Evolutionary conservation across 2,888 invertebrate genomes (phyloP).

Genomic region (Salpingus planirostris): DNA sequence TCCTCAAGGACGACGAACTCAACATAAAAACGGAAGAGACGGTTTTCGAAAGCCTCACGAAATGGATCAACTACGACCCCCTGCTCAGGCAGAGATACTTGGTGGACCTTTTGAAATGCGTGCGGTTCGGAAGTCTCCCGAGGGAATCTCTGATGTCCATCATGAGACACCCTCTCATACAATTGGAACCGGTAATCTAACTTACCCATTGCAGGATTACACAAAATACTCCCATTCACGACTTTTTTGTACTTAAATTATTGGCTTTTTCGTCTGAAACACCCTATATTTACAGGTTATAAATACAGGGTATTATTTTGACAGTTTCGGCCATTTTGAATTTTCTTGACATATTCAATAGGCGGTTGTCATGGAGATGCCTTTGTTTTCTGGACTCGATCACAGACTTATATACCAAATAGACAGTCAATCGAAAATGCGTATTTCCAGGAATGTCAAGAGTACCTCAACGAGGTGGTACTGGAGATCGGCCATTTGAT

Average conservation of each 20-base stretch:
- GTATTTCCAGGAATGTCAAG: constrained; percentile 27
- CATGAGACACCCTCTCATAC: constrained; percentile 10
- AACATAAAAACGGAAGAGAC: constrained; percentile 65
- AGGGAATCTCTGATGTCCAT: constrained; percentile 21
- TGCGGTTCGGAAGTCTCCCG: constrained; percentile 56
- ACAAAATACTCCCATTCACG: no score
- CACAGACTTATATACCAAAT: no score
- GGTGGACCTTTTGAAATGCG: constrained; percentile 48
- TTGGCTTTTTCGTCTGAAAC: no score
- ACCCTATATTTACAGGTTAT: no score
- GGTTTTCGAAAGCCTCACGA: constrained; percentile 63
- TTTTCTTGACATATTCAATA: no score
- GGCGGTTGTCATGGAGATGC: no score
- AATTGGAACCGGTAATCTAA: constrained; percentile 7
- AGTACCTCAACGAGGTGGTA: constrained; percentile 26
- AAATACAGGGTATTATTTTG: no score
- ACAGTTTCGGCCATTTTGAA: no score
- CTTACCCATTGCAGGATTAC: no score
- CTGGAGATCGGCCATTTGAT: constrained; percentile 15
- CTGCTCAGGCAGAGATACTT: constrained; percentile 48
- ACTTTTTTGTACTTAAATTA: no score
- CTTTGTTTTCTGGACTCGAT: no score
- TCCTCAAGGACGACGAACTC: constrained; percentile 61
- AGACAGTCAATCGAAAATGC: no score
- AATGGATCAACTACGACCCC: constrained; percentile 58